Conservation (phyloP, 2,888 invertebrate species). For the Stenodera caucasica region DNA sequence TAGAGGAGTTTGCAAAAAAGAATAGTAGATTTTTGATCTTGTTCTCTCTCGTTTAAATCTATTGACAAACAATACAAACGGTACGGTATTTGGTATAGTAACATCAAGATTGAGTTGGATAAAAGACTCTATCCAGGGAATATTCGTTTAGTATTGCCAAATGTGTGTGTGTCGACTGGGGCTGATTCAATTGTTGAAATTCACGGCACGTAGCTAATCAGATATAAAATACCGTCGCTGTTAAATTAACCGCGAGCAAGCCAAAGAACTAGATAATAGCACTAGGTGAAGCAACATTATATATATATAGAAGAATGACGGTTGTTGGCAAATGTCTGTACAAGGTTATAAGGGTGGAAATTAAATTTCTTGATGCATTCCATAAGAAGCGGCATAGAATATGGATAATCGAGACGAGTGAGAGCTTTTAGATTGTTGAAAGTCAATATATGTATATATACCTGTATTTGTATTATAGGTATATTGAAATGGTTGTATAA, state of each 20-base stretch:
- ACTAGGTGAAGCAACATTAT: conserved; percentile 25
- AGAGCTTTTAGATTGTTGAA: neutral
- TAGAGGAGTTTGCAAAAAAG: no score
- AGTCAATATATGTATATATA: neutral
- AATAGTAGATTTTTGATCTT: no score
- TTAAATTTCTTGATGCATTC: conserved; percentile 37
- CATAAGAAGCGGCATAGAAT: conserved; percentile 30
- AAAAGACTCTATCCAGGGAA: no score
- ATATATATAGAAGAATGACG: conserved; percentile 22
- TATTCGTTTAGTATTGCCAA: neutral
- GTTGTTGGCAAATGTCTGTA: neutral
- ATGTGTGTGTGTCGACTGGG: neutral
- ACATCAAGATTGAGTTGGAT: neutral
- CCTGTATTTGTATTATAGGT: neutral
- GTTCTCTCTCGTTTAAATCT: no score
- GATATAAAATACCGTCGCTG: conserved; percentile 39
- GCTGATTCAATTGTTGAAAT: conserved; percentile 28
- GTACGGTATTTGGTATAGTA: neutral
- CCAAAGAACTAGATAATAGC: conserved; percentile 41
- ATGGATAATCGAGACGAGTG: conserved; percentile 28
- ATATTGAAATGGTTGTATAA: conserved; percentile 5
- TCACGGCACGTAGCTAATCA: conserved; percentile 40
- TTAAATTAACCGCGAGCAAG: conserved; percentile 39
- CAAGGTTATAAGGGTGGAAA: conserved; percentile 23
- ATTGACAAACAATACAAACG: no score